Percentiles rank a stretch among this genome's conserved stretches.
Evolutionary conservation across 2,113 vertebrate species (phyloP).

Genomic region (Cariama cristata): DNA sequence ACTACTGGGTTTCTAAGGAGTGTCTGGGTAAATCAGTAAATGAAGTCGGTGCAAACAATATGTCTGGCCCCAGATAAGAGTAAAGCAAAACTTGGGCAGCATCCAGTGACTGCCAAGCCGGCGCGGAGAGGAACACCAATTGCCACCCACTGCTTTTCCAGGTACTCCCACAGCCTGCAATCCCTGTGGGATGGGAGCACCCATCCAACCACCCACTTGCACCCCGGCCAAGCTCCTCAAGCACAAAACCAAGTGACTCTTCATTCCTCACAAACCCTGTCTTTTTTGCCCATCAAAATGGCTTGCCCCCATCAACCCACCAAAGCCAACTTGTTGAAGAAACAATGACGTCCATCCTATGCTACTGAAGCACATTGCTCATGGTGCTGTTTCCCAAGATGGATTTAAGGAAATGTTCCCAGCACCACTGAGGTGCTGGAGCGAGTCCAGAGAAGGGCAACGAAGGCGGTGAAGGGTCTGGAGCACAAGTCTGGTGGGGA

Average conservation of each 20-base stretch:
- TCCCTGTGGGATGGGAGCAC: background rate
- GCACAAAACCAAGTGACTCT: background rate
- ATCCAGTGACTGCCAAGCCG: slow-evolving; percentile 59
- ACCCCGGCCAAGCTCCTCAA: background rate
- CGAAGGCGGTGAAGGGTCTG: background rate
- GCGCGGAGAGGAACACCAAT: slow-evolving; percentile 22
- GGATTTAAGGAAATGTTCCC: background rate
- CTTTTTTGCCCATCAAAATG: background rate
- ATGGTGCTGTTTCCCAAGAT: background rate
- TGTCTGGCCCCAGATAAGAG: slow-evolving; percentile 72
- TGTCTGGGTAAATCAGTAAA: slow-evolving; percentile 68
- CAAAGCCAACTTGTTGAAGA: background rate
- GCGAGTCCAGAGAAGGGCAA: fast-evolving
- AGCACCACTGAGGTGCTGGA: background rate
- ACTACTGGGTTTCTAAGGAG: slow-evolving; percentile 71
- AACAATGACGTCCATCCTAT: background rate
- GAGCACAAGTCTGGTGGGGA: background rate
- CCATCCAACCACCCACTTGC: background rate
- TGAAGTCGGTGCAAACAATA: slow-evolving; percentile 42
- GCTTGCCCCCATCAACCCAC: background rate
- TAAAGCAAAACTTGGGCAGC: slow-evolving; percentile 66
- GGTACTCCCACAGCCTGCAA: background rate
- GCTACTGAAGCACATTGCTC: background rate
- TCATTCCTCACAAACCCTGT: background rate
- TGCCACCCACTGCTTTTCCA: slow-evolving; percentile 58